Conservation (phyloP, 1,140 invertebrate genomes). For the Drosophila miranda region DNA sequence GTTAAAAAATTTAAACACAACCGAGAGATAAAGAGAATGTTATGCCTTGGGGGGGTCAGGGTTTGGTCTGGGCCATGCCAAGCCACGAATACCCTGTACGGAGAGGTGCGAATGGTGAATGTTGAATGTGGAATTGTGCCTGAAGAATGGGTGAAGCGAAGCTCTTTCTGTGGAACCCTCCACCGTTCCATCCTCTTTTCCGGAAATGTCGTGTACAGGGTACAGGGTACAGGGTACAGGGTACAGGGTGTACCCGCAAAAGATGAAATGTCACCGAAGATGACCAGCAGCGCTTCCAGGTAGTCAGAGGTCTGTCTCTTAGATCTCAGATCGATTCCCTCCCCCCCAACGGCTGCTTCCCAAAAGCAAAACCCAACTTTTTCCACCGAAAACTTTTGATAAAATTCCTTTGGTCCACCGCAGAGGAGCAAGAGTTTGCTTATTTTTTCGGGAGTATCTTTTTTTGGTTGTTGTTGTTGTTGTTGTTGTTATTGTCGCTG, state of each 20-base stretch:
- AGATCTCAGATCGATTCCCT: constrained; percentile 30
- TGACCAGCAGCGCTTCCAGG: constrained; percentile 30
- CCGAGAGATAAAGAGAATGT: constrained; percentile 51
- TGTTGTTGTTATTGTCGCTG: constrained; percentile 20
- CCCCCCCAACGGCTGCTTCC: neutral
- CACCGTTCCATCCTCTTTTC: neutral
- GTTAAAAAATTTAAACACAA: constrained; percentile 51
- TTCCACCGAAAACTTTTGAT: constrained; percentile 32
- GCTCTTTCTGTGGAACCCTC: too few relatives aligned
- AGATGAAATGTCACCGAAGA: constrained; percentile 39
- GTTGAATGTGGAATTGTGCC: too few relatives aligned
- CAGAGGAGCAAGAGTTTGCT: constrained; percentile 32
- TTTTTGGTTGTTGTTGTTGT: constrained; percentile 17
- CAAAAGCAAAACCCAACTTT: neutral
- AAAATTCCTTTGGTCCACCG: constrained; percentile 18
- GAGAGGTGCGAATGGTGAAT: constrained; percentile 1
- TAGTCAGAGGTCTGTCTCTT: constrained; percentile 23
- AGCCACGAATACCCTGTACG: constrained; percentile 28
- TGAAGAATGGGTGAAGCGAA: too few relatives aligned
- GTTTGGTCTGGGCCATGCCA: constrained; percentile 9
- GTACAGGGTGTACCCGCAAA: constrained; percentile 6
- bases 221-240: too few relatives aligned
- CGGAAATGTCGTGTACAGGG: neutral
- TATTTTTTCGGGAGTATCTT: constrained; percentile 43
- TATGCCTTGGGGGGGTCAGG: constrained; percentile 31